Evolutionary conservation across 2,797 vertebrate genomes (phyloP).

Genomic region (Schizopygopsis pylzovi): DNA sequence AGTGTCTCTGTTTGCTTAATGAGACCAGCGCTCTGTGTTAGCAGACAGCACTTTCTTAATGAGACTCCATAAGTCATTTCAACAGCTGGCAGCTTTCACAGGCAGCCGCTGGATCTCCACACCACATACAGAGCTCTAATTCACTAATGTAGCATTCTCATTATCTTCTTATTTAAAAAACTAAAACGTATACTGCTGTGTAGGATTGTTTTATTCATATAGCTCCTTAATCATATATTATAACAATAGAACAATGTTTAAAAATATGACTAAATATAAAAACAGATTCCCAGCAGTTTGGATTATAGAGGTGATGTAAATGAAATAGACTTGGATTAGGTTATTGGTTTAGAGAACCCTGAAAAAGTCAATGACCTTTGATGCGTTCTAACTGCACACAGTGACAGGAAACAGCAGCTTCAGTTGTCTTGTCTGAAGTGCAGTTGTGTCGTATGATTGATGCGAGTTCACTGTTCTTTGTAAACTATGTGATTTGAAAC

Average conservation of each 20-base stretch:
- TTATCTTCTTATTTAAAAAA: neutral
- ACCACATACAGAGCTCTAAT: neutral
- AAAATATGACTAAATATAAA: neutral
- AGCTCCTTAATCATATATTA: neutral
- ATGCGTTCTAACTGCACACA: neutral
- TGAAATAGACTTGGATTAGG: neutral
- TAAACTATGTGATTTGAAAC: neutral
- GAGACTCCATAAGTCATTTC: constrained; percentile 41
- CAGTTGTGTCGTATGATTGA: neutral
- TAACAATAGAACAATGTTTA: neutral
- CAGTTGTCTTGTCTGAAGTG: neutral
- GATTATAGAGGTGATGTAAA: neutral
- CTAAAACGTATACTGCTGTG: neutral
- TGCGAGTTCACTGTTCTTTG: neutral
- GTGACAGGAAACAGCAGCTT: constrained; percentile 5
- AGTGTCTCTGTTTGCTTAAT: constrained; percentile 39
- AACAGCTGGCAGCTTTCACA: constrained; percentile 36
- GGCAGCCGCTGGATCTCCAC: constrained; percentile 4
- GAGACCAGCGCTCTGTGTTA: constrained; percentile 25
- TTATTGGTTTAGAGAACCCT: neutral
- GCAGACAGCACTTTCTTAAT: constrained; percentile 46
- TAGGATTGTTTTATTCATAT: neutral
- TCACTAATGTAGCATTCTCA: constrained; percentile 13
- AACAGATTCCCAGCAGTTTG: neutral
- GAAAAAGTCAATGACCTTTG: neutral